Evolutionary conservation across 2,888 invertebrate species (phyloP).

Genomic region (Bimastos eiseni): DNA sequence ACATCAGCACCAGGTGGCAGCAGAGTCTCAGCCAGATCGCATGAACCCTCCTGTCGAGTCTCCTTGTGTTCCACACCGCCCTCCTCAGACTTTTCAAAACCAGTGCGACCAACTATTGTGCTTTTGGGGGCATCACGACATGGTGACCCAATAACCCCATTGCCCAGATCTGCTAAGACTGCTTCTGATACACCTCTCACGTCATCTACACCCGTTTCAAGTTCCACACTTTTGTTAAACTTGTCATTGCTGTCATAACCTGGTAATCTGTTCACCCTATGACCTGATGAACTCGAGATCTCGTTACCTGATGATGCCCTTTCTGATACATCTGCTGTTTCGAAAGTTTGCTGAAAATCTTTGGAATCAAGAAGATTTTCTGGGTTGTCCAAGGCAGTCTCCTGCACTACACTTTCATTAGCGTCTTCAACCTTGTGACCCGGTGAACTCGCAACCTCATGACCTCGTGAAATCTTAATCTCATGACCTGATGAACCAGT

Average conservation of each 20-base stretch:
- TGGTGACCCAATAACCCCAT: not conserved
- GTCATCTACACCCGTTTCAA: not conserved
- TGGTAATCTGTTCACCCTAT: not conserved
- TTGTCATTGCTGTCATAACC: not conserved
- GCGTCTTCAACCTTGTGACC: not conserved
- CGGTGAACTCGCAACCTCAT: not conserved
- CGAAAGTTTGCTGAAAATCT: not conserved
- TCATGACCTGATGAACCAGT: too few species aligned
- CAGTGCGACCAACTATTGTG: not conserved
- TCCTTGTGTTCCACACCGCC: not conserved
- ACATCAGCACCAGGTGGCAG: not conserved
- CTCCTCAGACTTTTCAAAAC: not conserved
- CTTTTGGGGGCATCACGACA: too few species aligned
- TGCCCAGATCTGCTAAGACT: not conserved
- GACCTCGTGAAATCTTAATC: too few species aligned
- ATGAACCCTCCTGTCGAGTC: not conserved
- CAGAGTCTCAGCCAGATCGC: not conserved
- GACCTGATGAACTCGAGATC: not conserved
- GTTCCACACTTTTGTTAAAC: not conserved
- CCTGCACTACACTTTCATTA: too few species aligned
- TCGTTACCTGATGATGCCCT: not conserved
- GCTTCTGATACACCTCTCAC: not conserved
- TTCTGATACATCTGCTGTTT: not conserved
- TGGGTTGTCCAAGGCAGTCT: not conserved
- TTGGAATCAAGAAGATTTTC: not conserved